Percentiles rank a stretch among this genome's conserved stretches.
Evolutionary conservation across 2,888 invertebrate species (phyloP).

Genomic region (Tromatobia lineatoria): DNA sequence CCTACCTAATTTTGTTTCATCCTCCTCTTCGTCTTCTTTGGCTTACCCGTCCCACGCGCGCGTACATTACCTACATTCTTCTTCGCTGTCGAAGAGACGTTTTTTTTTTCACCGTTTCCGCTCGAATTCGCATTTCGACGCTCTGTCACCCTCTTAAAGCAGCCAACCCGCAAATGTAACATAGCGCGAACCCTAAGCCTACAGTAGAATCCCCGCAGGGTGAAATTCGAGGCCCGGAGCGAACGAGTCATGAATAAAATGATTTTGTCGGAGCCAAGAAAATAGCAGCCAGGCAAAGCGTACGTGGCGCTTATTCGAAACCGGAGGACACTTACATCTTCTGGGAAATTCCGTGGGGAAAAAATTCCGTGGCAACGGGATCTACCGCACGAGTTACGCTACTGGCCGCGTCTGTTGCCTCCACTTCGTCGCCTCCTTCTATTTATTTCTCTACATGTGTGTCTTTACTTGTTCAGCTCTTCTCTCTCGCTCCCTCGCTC

Average conservation of each 20-base stretch:
- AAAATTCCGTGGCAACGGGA: constrained; percentile 11
- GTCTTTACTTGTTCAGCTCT: not conserved
- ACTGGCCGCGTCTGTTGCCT: not conserved
- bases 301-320: constrained; percentile 28
- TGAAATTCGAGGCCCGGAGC: constrained; percentile 40
- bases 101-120: not conserved
- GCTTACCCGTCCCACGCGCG: not conserved
- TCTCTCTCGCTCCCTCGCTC: not conserved
- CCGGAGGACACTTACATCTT: constrained; percentile 42
- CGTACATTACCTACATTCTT: not conserved
- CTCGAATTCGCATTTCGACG: constrained; percentile 34
- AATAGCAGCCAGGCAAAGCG: constrained; percentile 40
- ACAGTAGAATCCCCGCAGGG: constrained; percentile 16
- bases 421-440: constrained; percentile 1
- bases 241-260: constrained; percentile 63
- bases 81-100: not conserved
- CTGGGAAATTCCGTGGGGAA: constrained; percentile 46
- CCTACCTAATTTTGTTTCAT: not conserved
- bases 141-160: constrained; percentile 24
- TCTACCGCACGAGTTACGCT: constrained; percentile 13
- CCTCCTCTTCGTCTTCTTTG: not conserved
- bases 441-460: not conserved
- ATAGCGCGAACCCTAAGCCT: not conserved
- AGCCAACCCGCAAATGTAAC: not conserved
- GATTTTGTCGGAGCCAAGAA: constrained; percentile 37